Base-by-base conservation (phyloP, 2,888 invertebrate species). In the Xestia ashworthii region DNA sequence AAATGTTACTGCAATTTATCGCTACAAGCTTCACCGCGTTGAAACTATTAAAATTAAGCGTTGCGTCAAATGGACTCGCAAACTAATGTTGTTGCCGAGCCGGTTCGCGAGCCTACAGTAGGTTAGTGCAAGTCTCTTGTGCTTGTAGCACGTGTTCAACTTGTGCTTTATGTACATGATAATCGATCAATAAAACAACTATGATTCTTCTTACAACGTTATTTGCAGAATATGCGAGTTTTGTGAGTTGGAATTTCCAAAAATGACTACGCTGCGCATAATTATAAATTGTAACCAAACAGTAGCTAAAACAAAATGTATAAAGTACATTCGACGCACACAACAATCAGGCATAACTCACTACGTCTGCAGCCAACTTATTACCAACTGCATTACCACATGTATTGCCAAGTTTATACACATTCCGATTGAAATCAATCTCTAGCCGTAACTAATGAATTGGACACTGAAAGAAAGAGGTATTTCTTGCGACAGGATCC, bases 1-100 rank as follows among this genome's bases (percentile, higher is more conserved):
- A 93, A 93, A 89, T 90, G 81, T 89, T 91, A 85, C 87, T 85
- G 89, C 89, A 93, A 94, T 93, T 89, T 84, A 76, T 77, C 84
- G 89, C 88, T 83, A 91, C 93, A 91, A 91, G 93, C 92, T 86
- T 92, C 91, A 93, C 87, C 90, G 92, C 90, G 79, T 91, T 91
- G 89, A 89, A 92, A 91, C 87, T 91, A 91, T 90, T 89, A 87
- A 86, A 89, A 90, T 91, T 83, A 88, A 85, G 79, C 75, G 86
- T 92, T 92, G 90, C 90, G 86, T 87, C 89, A 90, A 87, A 72
- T 78, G 83, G 86, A 71, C 73, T 80, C 55, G 83, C 78, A 44
- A 77, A 80, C 74, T 72, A 71, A 86, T 81, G 72, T 72, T 80
- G 77, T 77, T 81, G 78, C 77, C 25, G 72, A 79, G 75, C 85